Percentiles rank a stretch among this genome's conserved stretches.
Conservation (phyloP, 2,797 vertebrate species). For the Pterois miles region DNA sequence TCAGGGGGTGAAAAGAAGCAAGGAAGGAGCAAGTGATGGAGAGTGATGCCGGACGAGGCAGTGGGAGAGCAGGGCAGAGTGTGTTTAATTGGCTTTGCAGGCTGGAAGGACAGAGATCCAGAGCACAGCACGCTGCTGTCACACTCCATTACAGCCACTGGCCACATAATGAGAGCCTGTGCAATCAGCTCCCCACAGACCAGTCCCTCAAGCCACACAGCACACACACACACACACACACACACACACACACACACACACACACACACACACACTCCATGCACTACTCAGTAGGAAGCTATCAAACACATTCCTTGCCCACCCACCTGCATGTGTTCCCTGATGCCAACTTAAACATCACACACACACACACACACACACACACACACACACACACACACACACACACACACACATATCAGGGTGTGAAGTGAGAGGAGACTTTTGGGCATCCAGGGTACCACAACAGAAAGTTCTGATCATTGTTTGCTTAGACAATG, state of each 20-base stretch:
- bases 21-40: constrained; percentile 62
- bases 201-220: constrained; percentile 73
- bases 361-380: not conserved
- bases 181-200: constrained; percentile 93
- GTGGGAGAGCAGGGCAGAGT: constrained; percentile 78
- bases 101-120: constrained; percentile 87
- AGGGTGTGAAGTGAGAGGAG: not conserved
- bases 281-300: constrained; percentile 51
- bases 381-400: constrained; percentile 5
- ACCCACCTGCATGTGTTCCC: constrained; percentile 50
- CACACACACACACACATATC: not conserved
- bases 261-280: constrained; percentile 18
- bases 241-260: constrained; percentile 26
- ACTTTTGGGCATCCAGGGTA: not conserved
- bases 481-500: not conserved
- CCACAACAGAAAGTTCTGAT: not conserved
- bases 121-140: constrained; percentile 92
- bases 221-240: too few relatives aligned
- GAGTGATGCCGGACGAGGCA: constrained; percentile 53
- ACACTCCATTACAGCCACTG: constrained; percentile 95
- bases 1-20: constrained; percentile 26
- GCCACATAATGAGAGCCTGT: constrained; percentile 89
- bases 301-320: constrained; percentile 48
- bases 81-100: constrained; percentile 95
- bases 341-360: constrained; percentile 44